Evolutionary conservation across 2,888 invertebrate genomes (phyloP).

Genomic region (Volucella inanis): DNA sequence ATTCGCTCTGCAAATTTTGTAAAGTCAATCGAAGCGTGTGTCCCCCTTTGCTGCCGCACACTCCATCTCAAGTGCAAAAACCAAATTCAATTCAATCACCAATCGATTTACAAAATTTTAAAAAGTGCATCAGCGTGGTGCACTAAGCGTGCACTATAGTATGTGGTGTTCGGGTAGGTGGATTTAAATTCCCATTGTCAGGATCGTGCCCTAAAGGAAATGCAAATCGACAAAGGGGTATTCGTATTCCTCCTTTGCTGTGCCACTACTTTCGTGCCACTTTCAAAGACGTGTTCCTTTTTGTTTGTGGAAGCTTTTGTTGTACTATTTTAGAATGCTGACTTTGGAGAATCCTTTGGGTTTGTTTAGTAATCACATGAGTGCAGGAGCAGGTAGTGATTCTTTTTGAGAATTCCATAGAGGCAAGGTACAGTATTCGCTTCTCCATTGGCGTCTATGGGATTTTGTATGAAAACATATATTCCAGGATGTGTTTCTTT

Average conservation of each 20-base stretch:
- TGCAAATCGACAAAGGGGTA: constrained; percentile 28
- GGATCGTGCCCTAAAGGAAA: constrained; percentile 8
- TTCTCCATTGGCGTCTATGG: background rate
- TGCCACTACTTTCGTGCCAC: background rate
- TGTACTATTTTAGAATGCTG: constrained; percentile 4
- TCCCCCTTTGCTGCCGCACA: background rate
- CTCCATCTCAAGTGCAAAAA: constrained; percentile 37
- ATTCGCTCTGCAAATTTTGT: constrained; percentile 32
- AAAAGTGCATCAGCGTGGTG: constrained; percentile 40
- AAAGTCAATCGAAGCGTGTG: constrained; percentile 28
- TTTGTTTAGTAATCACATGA: constrained; percentile 63
- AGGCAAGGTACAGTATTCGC: background rate
- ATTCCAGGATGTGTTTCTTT: constrained; percentile 7
- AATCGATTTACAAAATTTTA: constrained; percentile 51
- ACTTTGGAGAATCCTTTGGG: constrained; percentile 43
- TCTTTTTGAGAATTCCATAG: constrained; percentile 9
- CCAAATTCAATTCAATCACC: constrained; percentile 59
- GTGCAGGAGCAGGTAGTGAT: constrained; percentile 58
- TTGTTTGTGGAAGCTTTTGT: constrained; percentile 37
- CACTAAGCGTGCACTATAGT: constrained; percentile 28
- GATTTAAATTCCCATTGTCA: background rate
- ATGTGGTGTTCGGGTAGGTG: background rate
- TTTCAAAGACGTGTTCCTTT: background rate
- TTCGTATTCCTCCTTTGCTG: background rate
- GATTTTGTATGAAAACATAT: background rate